These are phyloP conservation scores for Saguinus imperator DNA, from an alignment of 2,113 vertebrate species.

Conservation along the genomic window DNA sequence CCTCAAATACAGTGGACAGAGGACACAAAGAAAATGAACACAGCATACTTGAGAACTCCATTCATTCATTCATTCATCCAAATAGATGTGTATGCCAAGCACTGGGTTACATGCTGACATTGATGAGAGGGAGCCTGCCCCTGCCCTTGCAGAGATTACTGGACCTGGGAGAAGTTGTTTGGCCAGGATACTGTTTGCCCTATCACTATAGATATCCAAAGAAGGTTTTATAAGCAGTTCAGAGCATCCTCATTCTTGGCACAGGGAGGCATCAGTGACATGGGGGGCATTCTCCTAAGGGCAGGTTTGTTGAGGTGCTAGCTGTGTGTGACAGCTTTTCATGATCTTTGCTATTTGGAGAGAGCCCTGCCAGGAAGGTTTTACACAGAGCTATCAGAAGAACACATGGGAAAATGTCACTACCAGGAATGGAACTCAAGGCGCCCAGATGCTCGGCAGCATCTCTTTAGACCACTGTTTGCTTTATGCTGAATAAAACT, in stretches of 20 bases:
- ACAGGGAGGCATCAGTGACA: neutral
- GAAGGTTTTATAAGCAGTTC: constrained; percentile 25
- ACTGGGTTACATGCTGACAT: neutral
- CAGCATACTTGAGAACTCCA: neutral
- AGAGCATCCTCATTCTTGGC: constrained; percentile 1
- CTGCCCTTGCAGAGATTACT: neutral
- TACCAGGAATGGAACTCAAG: neutral
- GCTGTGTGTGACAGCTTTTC: constrained; percentile 43
- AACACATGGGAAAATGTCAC: constrained; percentile 61
- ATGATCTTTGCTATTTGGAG: constrained; percentile 49
- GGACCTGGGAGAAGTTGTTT: neutral
- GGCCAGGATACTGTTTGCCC: constrained; percentile 5
- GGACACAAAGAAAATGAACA: neutral
- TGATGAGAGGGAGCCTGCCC: neutral
- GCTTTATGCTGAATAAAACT: constrained; percentile 60
- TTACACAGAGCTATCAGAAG: constrained; percentile 52
- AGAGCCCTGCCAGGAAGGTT: constrained; percentile 60
- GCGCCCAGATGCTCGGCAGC: constrained; percentile 35
- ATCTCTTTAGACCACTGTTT: constrained; percentile 58
- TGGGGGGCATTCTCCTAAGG: neutral
- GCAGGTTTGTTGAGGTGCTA: constrained; percentile 47
- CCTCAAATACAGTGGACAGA: neutral
- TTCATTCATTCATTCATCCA: neutral
- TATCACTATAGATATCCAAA: neutral
- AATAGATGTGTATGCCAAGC: neutral